Conservation (phyloP, 2,113 vertebrate genomes). For the Phainopepla nitens region DNA sequence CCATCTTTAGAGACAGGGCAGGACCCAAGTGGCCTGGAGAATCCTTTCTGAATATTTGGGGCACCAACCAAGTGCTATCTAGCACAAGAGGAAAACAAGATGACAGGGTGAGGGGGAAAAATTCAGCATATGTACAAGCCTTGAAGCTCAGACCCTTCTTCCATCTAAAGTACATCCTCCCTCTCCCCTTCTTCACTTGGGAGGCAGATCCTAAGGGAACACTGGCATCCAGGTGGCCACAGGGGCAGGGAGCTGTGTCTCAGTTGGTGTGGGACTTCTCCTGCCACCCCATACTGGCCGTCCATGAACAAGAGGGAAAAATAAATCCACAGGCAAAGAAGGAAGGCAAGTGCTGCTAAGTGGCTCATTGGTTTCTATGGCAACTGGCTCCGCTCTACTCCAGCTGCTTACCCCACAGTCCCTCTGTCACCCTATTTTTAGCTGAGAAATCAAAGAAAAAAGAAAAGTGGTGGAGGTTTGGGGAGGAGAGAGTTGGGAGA, state of each 20-base stretch:
- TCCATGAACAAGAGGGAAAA: slow-evolving; percentile 42
- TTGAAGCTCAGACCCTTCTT: neutral
- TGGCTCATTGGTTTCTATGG: slow-evolving; percentile 80
- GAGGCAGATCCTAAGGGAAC: neutral
- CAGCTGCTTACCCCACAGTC: slow-evolving; percentile 81
- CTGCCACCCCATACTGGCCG: neutral
- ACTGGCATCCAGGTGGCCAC: fast-evolving
- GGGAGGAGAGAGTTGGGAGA: neutral
- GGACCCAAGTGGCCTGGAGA: neutral
- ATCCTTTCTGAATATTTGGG: neutral
- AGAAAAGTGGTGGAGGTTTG: slow-evolving; percentile 38
- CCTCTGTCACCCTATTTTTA: slow-evolving; percentile 84
- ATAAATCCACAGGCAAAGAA: slow-evolving; percentile 68
- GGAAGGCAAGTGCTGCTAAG: slow-evolving; percentile 75
- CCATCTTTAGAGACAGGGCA: neutral
- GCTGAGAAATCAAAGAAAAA: slow-evolving; percentile 75
- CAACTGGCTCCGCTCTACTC: slow-evolving; percentile 76
- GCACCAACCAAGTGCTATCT: neutral
- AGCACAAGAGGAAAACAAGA: neutral
- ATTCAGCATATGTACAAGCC: neutral
- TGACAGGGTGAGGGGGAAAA: neutral
- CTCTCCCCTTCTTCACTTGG: neutral
- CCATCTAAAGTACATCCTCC: neutral
- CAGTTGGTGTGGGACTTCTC: neutral
- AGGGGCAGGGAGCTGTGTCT: neutral